Evolutionary conservation across 2,797 vertebrate genomes (phyloP).

Genomic region (Echiichthys vipera): DNA sequence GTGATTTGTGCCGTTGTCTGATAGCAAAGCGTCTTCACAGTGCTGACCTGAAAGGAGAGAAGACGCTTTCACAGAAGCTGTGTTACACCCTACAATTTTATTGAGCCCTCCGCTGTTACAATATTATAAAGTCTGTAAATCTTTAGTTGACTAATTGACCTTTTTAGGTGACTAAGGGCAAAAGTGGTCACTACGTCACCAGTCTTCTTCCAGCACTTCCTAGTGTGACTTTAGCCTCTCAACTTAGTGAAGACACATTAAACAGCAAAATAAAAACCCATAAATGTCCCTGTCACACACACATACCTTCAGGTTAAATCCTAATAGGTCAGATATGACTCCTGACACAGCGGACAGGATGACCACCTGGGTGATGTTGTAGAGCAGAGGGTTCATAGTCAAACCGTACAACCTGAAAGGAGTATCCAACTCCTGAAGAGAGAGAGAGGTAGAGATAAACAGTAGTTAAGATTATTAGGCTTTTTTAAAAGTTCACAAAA

Average conservation of each 20-base stretch:
- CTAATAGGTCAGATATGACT: conserved; percentile 97
- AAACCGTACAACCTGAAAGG: conserved; percentile 96
- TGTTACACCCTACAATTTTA: too few relatives aligned
- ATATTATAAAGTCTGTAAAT: background rate
- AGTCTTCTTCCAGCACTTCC: background rate
- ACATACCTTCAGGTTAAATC: conserved; percentile 97
- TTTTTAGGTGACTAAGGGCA: too few relatives aligned
- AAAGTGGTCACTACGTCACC: background rate
- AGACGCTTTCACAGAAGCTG: too few relatives aligned
- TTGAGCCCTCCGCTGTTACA: background rate
- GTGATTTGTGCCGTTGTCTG: too few relatives aligned
- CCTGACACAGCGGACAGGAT: conserved; percentile 98
- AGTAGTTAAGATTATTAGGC: background rate
- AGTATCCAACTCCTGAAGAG: conserved; percentile 91
- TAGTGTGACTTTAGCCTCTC: background rate
- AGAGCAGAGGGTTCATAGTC: conserved; percentile 98
- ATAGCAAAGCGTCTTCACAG: too few relatives aligned
- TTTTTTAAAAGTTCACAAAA: background rate
- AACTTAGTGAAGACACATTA: background rate
- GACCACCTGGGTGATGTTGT: conserved; percentile 99
- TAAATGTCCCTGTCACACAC: background rate
- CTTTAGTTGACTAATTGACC: too few relatives aligned
- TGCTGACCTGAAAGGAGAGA: too few relatives aligned
- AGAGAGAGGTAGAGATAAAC: background rate
- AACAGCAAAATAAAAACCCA: background rate